Evolutionary conservation across 1,140 invertebrate genomes (phyloP), one percentile per base, ranked within the genome.

Genomic region (Brachionus koreanus): DNA sequence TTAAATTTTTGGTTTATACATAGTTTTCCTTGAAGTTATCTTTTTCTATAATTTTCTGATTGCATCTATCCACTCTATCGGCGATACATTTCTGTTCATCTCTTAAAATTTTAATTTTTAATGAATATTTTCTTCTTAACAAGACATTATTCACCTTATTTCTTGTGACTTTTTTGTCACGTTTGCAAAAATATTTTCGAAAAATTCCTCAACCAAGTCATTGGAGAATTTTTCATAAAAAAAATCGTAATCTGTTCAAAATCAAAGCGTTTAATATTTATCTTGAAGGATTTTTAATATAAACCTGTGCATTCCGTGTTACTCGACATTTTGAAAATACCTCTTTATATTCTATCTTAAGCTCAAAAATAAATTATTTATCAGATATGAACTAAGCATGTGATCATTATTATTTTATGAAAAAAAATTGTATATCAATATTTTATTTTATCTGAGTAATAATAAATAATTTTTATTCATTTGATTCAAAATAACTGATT

Each of bases 181-280:
- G 43, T 23, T 23, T 25, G 39, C 69, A n/a, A 74, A 74, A 46
- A 9, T 7, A 25, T 43, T 74, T 19, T 74, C 69, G 25, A 46
- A 49, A 46, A 74, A 74, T 46, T 49, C 39, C 25, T 74, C 9
- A 29, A 74, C 46, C 39, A 74, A 39, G 12, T 74, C 69, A 25
- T 74, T 74, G 10, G 69, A 43, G 46, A 74, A 74, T 29, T 74
- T 74, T 74, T 74, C 69, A 74, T 46, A 49, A 39, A 74, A 46
- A 12, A 23, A 19, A 13, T 74, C 39, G 23, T 74, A 25, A 46
- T 74, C 69, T 74, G 43, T 72, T 49, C 0, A 57, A 57, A 23
- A 10, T 19, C 0, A 9, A 57, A 57, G 5, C 4, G 5, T 57
- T 5, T 1, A 57, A 57, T 49, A 13, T 16, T 9, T 23, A 16